Percentiles rank a stretch among this genome's conserved stretches.
phyloP scores from a whole-genome alignment of 2,113 vertebrate genomes.

The Chunga burmeisteri region DNA sequence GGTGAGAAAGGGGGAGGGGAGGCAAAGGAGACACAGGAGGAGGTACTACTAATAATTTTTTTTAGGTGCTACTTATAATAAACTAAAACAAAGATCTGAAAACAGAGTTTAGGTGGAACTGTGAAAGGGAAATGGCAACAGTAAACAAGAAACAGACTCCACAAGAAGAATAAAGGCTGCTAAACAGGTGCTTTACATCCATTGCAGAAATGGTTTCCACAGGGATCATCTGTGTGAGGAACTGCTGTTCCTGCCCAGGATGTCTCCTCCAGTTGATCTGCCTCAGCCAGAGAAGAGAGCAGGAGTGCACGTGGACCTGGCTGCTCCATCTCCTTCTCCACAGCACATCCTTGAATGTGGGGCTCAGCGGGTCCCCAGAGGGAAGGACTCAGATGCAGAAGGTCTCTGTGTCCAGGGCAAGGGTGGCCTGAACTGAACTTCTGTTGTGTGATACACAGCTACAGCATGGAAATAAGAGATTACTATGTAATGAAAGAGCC shows the following conservation, averaged over 20 bases:
- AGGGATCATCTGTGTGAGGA: background rate
- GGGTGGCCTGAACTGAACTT: background rate
- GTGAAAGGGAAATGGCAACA: background rate
- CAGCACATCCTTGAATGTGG: background rate
- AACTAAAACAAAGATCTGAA: background rate
- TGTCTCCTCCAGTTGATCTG: background rate
- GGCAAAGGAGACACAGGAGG: background rate
- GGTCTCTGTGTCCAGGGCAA: background rate
- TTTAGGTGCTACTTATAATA: background rate
- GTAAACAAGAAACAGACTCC: background rate
- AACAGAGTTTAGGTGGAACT: background rate
- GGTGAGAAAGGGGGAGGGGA: background rate
- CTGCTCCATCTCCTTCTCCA: background rate
- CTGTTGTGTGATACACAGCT: background rate
- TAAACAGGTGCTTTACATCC: background rate
- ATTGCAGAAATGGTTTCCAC: background rate
- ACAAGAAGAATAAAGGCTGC: background rate
- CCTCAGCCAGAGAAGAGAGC: background rate
- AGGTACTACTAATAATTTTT: background rate
- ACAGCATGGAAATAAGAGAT: background rate
- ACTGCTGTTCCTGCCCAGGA: background rate
- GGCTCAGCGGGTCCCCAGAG: background rate
- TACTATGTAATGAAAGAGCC: background rate
- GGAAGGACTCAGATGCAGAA: background rate
- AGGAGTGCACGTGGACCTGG: background rate